These are phyloP conservation scores for Diaprepes abbreviatus DNA, from an alignment of 2,888 invertebrate genomes.

Conservation along the genomic window DNA sequence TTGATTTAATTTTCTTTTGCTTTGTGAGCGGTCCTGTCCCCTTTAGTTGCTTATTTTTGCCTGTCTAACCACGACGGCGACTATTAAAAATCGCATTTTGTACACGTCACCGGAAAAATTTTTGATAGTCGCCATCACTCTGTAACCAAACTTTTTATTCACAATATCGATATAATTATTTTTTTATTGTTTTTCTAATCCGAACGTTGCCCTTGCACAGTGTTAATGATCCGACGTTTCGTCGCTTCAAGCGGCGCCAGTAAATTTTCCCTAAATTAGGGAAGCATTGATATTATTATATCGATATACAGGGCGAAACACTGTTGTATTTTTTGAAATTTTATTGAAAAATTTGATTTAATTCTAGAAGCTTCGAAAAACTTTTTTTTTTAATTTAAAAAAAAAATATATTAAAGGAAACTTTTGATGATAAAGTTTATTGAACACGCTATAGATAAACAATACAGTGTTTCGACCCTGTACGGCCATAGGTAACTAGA, in stretches of 20 bases:
- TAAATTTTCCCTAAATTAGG: constrained; percentile 46
- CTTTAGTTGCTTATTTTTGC: constrained; percentile 48
- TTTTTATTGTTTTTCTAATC: constrained; percentile 18
- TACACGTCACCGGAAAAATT: neutral
- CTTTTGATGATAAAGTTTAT: too few relatives aligned
- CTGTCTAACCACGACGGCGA: constrained; percentile 17
- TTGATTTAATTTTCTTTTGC: constrained; percentile 45
- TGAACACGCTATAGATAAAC: neutral
- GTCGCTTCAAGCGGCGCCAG: constrained; percentile 8
- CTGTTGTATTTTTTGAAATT: constrained; percentile 16
- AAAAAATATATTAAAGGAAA: too few relatives aligned
- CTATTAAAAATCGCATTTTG: constrained; percentile 24
- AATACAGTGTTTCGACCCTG: constrained; percentile 28
- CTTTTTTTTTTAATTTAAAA: too few relatives aligned
- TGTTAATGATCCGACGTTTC: neutral
- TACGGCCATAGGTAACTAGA: constrained; percentile 30
- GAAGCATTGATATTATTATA: constrained; percentile 40
- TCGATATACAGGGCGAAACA: constrained; percentile 42
- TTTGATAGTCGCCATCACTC: constrained; percentile 24
- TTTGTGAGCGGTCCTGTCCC: constrained; percentile 46
- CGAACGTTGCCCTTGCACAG: constrained; percentile 42
- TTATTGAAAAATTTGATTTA: too few relatives aligned
- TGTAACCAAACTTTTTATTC: constrained; percentile 21
- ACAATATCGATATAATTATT: constrained; percentile 47
- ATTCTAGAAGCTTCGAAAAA: too few relatives aligned